A percentile compares a stretch with the other conserved stretches of the same genome.
Evolutionary conservation across 2,113 vertebrate genomes (phyloP).

Genomic region (Tragelaphus strepsiceros): DNA sequence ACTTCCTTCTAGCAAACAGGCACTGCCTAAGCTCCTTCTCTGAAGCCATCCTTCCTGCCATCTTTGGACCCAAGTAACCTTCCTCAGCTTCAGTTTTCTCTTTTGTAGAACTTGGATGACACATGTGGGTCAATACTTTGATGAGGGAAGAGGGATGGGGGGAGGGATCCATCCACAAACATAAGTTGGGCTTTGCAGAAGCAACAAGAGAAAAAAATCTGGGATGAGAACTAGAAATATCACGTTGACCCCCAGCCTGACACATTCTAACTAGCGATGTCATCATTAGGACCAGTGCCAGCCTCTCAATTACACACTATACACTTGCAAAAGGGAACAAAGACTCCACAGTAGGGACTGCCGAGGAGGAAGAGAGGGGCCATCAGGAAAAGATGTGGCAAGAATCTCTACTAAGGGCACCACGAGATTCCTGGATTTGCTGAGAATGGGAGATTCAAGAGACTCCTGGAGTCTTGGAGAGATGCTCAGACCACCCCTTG

Average conservation of each 20-base stretch:
- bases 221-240: background rate
- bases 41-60: background rate
- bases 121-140: background rate
- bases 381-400: background rate
- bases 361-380: background rate
- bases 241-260: background rate
- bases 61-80: background rate
- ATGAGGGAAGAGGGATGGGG: background rate
- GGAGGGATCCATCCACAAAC: too few species aligned
- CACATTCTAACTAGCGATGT: accelerated
- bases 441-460: background rate
- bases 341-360: background rate
- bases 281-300: too few species aligned
- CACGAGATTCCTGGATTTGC: background rate
- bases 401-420: background rate
- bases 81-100: background rate
- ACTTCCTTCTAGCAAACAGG: background rate
- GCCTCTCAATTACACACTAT: background rate
- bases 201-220: background rate
- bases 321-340: background rate
- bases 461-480: background rate
- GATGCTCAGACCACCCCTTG: background rate
- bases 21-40: background rate
- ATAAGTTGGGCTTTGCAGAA: background rate
- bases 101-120: background rate